Evolutionary conservation across 2,797 vertebrate species (phyloP).

Genomic region (Galagoides demidoff): DNA sequence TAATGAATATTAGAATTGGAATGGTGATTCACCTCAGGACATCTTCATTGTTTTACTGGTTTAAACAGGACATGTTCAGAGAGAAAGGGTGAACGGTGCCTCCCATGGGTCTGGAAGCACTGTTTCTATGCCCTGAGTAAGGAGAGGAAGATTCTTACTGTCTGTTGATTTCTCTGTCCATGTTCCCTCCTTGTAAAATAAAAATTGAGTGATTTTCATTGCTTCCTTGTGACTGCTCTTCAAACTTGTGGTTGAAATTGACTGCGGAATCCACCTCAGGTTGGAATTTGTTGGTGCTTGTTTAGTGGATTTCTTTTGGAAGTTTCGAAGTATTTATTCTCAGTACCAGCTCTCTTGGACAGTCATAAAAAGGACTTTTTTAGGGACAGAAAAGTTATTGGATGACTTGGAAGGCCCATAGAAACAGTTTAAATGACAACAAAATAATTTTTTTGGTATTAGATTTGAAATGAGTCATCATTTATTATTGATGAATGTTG

Average conservation of each 20-base stretch:
- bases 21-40: background rate
- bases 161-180: background rate
- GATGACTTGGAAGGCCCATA: background rate
- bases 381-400: background rate
- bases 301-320: background rate
- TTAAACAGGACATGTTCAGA: background rate
- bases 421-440: background rate
- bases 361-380: background rate
- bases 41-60: constrained; percentile 1
- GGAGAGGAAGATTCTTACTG: background rate
- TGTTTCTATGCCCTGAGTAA: background rate
- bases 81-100: background rate
- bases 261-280: background rate
- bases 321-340: background rate
- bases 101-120: background rate
- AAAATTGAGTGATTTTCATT: background rate
- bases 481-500: background rate
- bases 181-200: background rate
- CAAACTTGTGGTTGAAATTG: constrained; percentile 33
- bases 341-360: background rate
- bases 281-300: background rate
- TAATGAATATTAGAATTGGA: background rate
- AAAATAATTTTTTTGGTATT: background rate
- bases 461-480: constrained; percentile 8
- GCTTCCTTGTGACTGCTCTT: constrained; percentile 24